Evolutionary conservation across 2,888 invertebrate genomes (phyloP), one percentile per base, ranked within the genome.

Genomic region (Epistrophella euchroma): DNA sequence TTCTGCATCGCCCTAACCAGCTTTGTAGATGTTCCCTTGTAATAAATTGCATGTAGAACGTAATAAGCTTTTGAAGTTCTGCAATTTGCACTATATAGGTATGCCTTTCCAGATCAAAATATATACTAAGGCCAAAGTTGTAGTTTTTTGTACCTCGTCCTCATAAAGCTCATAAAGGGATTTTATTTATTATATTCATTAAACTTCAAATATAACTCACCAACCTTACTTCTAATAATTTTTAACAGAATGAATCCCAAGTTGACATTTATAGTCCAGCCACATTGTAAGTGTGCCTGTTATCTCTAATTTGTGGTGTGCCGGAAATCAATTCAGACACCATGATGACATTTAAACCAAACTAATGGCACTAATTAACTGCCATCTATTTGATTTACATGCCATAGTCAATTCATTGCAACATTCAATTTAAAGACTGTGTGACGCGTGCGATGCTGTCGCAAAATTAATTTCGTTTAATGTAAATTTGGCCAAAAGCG

Each of bases 401-500:
- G 55, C 68, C 47, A 40, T 32, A 45, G 56, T 45, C 80, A 85
- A 85, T 76, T 85, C 72, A 76, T 75, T 60, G 66, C 11, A 60
- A 76, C 40, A 76, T 80, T 85, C 85, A 81, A 85, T 80, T 85
- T 73, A 62, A 52, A 68, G 66, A 60, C 15, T 56, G 2, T 13
- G 25, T 25, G 6, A 25, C 9, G 5, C 7, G 17, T 17, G 10
- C 1, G 10, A 9, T 4, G 10, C 15, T 32, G 6, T 15, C 32
- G 73, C 43, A 45, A 81, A 85, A 85, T 85, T 85, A 85, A 85
- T 85, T 85, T 85, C 37, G 25, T 68, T 70, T 81, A 81, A 85
- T 77, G 81, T 77, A 70, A 68, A 40, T 72, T 80, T 81, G 85
- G 85, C 81, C 81, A 85, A 77, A 50, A 64, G 56, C 60, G 25